Evolutionary conservation across 2,797 vertebrate species (phyloP).

Genomic region (Ctenopoma multispine): DNA sequence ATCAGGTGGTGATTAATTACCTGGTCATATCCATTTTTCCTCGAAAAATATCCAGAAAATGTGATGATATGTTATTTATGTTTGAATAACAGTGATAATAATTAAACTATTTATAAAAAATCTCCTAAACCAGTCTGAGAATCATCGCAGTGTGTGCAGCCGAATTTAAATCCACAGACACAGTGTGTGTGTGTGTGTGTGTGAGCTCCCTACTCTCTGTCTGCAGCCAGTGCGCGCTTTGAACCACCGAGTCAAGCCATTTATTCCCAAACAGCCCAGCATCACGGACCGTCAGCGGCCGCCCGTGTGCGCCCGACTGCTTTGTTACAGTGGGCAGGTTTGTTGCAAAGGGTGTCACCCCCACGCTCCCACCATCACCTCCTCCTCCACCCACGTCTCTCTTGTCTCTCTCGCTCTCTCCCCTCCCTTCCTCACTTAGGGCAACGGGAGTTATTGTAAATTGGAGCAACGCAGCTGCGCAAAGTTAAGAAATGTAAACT

Average conservation of each 20-base stretch:
- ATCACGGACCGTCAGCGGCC: conserved; percentile 52
- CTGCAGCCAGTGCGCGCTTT: conserved; percentile 32
- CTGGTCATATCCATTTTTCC: conserved; percentile 23
- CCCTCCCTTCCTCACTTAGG: not conserved
- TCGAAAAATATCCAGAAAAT: not conserved
- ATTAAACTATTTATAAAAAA: too few relatives aligned
- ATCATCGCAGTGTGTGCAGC: conserved; percentile 1
- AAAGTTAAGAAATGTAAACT: not conserved
- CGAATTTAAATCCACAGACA: too few relatives aligned
- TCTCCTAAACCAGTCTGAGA: not conserved
- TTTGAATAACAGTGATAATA: too few relatives aligned
- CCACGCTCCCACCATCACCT: conserved; percentile 39
- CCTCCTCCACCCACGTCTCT: conserved; percentile 20
- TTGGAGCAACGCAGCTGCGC: not conserved
- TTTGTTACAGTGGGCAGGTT: conserved; percentile 65
- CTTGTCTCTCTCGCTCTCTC: conserved; percentile 1
- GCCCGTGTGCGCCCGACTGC: conserved; percentile 19
- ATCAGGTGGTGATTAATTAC: conserved; percentile 24
- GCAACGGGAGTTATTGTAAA: not conserved
- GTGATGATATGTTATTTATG: too few relatives aligned
- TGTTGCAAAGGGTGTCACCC: conserved; percentile 65
- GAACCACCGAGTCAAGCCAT: conserved; percentile 40
- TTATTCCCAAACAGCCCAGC: conserved; percentile 59
- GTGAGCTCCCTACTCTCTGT: conserved; percentile 10
- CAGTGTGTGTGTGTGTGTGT: not conserved